A percentile compares a stretch with the other conserved stretches of the same genome.
phyloP scores from a whole-genome alignment of 2,888 invertebrate species.

The Actias luna region DNA sequence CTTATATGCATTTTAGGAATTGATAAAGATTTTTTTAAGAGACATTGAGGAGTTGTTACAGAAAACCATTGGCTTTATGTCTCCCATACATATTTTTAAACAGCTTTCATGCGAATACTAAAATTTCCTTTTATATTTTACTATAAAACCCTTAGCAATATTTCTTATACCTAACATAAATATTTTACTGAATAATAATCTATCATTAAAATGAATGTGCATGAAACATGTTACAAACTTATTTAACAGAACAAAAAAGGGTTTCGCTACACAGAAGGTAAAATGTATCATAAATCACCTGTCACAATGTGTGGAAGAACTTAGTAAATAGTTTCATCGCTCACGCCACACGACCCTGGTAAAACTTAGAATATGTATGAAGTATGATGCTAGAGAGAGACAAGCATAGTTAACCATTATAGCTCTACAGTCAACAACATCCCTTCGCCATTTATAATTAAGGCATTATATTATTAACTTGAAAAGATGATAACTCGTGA shows the following conservation, averaged over 20 bases:
- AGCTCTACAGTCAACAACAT: background rate
- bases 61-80: background rate
- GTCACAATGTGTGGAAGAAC: constrained; percentile 48
- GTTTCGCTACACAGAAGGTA: constrained; percentile 59
- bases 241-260: constrained; percentile 26
- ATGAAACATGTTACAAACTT: constrained; percentile 20
- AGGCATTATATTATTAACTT: background rate
- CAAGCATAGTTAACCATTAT: background rate
- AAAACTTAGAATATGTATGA: too few species aligned
- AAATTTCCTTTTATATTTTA: constrained; percentile 14
- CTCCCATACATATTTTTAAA: background rate
- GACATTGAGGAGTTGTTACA: too few species aligned
- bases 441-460: constrained; percentile 4
- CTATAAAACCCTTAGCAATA: background rate
- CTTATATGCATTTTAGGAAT: background rate
- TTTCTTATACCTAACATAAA: too few species aligned
- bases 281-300: constrained; percentile 74
- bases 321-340: constrained; percentile 51
- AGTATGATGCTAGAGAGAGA: constrained; percentile 1
- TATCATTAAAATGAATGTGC: constrained; percentile 24
- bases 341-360: background rate
- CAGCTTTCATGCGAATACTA: background rate
- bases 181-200: too few species aligned
- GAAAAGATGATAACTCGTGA: background rate
- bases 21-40: background rate